phyloP scores from a whole-genome alignment of 2,797 vertebrate species.

The Anas capensis region DNA sequence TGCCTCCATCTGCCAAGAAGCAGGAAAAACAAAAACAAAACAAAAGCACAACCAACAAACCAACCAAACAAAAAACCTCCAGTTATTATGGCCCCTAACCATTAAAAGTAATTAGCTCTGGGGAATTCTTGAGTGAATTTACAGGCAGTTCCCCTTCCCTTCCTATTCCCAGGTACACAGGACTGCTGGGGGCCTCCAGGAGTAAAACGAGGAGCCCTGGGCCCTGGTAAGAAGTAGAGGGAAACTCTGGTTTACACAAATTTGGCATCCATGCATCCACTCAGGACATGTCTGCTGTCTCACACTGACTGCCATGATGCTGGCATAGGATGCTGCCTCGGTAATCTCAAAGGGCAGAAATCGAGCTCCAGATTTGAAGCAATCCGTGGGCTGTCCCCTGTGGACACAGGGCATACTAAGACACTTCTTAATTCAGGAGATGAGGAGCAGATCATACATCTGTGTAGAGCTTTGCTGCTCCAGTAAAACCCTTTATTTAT shows the following conservation, averaged over 20 bases:
- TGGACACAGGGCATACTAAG: neutral
- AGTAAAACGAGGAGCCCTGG: neutral
- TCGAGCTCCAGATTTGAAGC: neutral
- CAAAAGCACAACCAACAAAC: too few relatives aligned
- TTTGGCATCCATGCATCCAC: too few relatives aligned
- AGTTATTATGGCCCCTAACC: neutral
- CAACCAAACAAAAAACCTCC: neutral
- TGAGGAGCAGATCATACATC: neutral
- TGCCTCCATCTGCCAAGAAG: neutral
- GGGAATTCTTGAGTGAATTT: neutral
- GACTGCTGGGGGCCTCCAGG: neutral
- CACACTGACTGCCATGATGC: neutral
- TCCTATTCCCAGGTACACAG: neutral
- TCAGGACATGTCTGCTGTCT: neutral
- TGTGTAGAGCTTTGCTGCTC: neutral
- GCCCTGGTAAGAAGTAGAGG: neutral
- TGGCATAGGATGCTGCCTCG: neutral
- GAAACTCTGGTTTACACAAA: neutral
- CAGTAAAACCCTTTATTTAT: neutral
- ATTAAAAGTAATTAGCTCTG: neutral
- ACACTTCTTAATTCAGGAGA: neutral
- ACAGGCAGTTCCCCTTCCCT: neutral
- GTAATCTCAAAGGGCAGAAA: neutral
- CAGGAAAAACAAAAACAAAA: neutral
- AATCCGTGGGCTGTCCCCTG: neutral